Evolutionary conservation across 2,113 vertebrate species (phyloP), one percentile per base, ranked within the genome.

Genomic region (Trachemys scripta): DNA sequence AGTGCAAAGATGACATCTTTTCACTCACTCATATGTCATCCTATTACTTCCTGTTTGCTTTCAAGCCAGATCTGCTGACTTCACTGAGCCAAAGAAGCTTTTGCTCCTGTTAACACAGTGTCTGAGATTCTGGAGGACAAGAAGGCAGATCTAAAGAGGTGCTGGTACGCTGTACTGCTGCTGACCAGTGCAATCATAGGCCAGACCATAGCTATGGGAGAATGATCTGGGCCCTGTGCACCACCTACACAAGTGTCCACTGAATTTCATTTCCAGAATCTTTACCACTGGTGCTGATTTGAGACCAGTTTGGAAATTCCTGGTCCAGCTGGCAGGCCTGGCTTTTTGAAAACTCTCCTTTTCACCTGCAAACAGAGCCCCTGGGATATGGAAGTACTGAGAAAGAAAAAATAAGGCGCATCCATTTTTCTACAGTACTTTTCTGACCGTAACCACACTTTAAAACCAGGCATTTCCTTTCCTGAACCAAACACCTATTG

Each of bases 301-400:
- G 51, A 59, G n/a, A 31, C 82, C 9, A 11, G 3, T 4, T 96
- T 69, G 35, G 16, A 69, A 69, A 69, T 69, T 69, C 38, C 93
- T 69, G 81, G 24, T 29, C 59, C 22, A 1, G 29, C 75, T 1
- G 0, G 3, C 54, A 87, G 38, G 47, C 5, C 10, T 2, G 10
- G 8, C 22, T 91, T 65, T 65, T 53, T 6, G 0, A 76, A 81
- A 54, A 2, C 47, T 85, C n/a, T 50, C 19, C 53, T 62, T 80
- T 62, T 42, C 1, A 13, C 47, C 91, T 80, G 83, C 56, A 47
- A 24, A 20, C 8, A 9, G 1, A n/a, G 62, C 4, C 6, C 25
- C 11, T 0, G 0, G 8, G 54, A 2, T 5, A 56, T 0, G 0
- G 57, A 56, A 85, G 9, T 17, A 12, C 5, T 2, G 16, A n/a